These are phyloP conservation scores for Suricata suricatta DNA, from an alignment of 2,113 vertebrate genomes.

Conservation along the genomic window DNA sequence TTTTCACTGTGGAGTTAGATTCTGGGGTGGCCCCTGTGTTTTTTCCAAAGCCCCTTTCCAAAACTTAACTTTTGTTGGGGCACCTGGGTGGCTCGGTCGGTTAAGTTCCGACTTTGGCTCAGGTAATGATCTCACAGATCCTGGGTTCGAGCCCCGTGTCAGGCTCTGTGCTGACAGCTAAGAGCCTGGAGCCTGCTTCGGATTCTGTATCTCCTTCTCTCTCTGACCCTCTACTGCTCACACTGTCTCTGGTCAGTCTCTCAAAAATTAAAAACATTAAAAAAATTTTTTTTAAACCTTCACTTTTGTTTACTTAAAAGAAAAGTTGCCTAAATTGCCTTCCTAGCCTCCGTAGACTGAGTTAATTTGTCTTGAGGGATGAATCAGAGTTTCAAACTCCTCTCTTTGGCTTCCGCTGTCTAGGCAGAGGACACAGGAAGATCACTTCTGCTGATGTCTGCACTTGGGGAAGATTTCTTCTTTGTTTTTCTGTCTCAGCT, in stretches of 20 bases:
- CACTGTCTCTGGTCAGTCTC: too few relatives aligned
- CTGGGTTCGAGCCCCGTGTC: too few relatives aligned
- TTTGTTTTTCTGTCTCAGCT: conserved; percentile 48
- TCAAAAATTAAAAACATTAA: too few relatives aligned
- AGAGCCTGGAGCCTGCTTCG: too few relatives aligned
- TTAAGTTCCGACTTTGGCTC: too few relatives aligned
- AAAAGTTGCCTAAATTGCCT: background rate
- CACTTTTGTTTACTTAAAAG: conserved; percentile 29
- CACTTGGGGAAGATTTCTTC: background rate
- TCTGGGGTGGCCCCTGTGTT: background rate
- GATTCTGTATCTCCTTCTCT: too few relatives aligned
- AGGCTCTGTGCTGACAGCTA: too few relatives aligned
- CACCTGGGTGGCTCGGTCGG: too few relatives aligned
- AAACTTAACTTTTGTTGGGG: conserved; percentile 20
- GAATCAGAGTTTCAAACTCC: background rate
- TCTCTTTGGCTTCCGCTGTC: background rate
- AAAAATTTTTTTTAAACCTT: background rate
- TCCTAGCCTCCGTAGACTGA: background rate
- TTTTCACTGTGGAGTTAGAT: background rate
- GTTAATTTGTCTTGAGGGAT: conserved; percentile 44
- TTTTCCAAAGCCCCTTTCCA: conserved; percentile 1
- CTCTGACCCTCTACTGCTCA: too few relatives aligned
- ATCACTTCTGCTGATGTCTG: conserved; percentile 34
- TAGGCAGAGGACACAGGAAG: conserved; percentile 54
- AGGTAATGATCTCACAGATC: too few relatives aligned